phyloP scores from a whole-genome alignment of 2,113 vertebrate genomes.

The Dipodomys spectabilis region DNA sequence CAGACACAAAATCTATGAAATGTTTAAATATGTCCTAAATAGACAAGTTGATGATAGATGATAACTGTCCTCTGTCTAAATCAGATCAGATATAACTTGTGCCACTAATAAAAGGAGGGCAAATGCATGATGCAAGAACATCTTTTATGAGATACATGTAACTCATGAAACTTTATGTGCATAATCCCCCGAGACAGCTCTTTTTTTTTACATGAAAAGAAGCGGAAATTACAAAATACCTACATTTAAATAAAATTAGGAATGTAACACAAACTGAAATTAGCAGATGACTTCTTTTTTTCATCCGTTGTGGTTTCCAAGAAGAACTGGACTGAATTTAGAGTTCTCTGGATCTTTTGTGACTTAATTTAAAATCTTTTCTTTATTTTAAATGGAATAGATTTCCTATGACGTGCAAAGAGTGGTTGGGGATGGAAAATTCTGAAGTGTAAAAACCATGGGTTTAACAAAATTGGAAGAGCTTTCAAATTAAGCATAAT shows the following conservation, averaged over 20 bases:
- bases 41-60: background rate
- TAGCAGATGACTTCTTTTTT: conserved; percentile 50
- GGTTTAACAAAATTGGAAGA: conserved; percentile 64
- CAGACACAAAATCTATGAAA: background rate
- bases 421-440: conserved; percentile 68
- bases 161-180: conserved; percentile 32
- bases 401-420: conserved; percentile 66
- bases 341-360: conserved; percentile 70
- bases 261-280: conserved; percentile 60
- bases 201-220: conserved; percentile 50
- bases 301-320: conserved; percentile 68
- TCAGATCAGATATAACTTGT: background rate
- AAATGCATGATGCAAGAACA: background rate
- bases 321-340: conserved; percentile 73
- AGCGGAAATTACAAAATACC: conserved; percentile 68
- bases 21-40: background rate
- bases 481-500: conserved; percentile 57
- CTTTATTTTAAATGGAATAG: conserved; percentile 72
- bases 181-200: background rate
- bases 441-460: conserved; percentile 59
- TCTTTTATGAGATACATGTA: background rate
- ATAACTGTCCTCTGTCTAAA: background rate
- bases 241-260: conserved; percentile 76
- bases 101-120: background rate
- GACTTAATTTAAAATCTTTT: conserved; percentile 78